Evolutionary conservation across 2,888 invertebrate genomes (phyloP).

Genomic region (Trisateles emortualis): DNA sequence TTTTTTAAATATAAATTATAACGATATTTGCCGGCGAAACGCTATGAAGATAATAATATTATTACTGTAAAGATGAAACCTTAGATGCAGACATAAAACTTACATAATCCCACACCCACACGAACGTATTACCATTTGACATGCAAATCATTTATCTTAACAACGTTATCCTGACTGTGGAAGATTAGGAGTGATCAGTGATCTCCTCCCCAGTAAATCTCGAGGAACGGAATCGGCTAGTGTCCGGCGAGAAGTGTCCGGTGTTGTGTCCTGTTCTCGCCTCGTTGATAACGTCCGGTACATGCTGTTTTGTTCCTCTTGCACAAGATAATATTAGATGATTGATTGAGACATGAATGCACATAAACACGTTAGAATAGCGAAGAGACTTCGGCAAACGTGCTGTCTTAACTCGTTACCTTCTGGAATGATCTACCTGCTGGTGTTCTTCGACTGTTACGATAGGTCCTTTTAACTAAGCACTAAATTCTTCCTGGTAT

Average conservation of each 20-base stretch:
- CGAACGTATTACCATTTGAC: slow-evolving; percentile 4
- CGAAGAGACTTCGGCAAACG: no score
- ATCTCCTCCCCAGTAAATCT: slow-evolving; percentile 50
- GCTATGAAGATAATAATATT: no score
- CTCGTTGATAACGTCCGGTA: slow-evolving; percentile 36
- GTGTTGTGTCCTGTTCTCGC: slow-evolving; percentile 30
- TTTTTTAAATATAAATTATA: no score
- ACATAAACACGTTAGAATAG: no score
- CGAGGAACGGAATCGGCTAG: slow-evolving; percentile 48
- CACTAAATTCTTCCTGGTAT: no score
- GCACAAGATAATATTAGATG: not conserved
- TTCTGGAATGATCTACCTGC: no score
- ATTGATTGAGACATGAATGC: not conserved
- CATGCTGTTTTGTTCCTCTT: slow-evolving; percentile 19
- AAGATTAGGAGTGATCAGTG: slow-evolving; percentile 33
- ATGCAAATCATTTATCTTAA: slow-evolving; percentile 35
- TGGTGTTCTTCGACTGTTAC: no score
- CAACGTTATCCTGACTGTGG: slow-evolving; percentile 40
- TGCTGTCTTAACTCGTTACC: no score
- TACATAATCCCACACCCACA: not conserved
- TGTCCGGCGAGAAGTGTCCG: slow-evolving; percentile 34
- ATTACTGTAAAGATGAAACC: no score
- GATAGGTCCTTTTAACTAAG: no score
- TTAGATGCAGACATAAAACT: no score
- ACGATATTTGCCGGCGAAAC: no score